Evolutionary conservation across 92 coral and sea anemone genomes (phyloP).

Genomic region (Virgularia gustaviana): DNA sequence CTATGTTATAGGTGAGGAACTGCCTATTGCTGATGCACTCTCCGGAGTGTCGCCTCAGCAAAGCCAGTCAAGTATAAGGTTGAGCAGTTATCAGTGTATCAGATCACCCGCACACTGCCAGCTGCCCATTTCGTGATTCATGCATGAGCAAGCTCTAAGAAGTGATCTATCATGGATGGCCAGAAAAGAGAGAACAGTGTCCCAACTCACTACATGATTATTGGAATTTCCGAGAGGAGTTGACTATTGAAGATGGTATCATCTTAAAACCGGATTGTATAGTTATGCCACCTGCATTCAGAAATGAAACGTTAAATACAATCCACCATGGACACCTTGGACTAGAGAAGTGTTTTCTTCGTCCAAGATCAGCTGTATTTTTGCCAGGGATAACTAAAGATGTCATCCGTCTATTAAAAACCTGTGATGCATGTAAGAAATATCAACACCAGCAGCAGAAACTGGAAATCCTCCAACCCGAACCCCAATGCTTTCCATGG

Average conservation of each 20-base stretch:
- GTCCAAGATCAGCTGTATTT: conserved; percentile 36
- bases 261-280: conserved; percentile 44
- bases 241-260: conserved; percentile 54
- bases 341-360: conserved; percentile 30
- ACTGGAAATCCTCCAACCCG: conserved; percentile 38
- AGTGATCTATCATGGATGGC: conserved; percentile 42
- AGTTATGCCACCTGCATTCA: conserved; percentile 41
- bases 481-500: conserved; percentile 44
- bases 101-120: conserved; percentile 49
- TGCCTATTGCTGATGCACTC: conserved; percentile 54
- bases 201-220: conserved; percentile 48
- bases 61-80: conserved; percentile 34
- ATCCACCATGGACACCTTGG: conserved; percentile 47
- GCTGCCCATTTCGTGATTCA: conserved; percentile 44
- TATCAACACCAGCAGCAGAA: conserved; percentile 31
- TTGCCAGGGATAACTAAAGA: conserved; percentile 57
- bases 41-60: conserved; percentile 50
- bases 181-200: conserved; percentile 33
- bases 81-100: conserved; percentile 38
- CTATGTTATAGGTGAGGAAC: conserved; percentile 52
- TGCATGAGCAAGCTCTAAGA: conserved; percentile 28
- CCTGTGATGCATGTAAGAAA: conserved; percentile 51
- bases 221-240: conserved; percentile 62
- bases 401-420: conserved; percentile 24
- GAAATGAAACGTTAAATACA: conserved; percentile 43